phyloP scores from a whole-genome alignment of 2,113 vertebrate genomes.

The Labeo catla region DNA sequence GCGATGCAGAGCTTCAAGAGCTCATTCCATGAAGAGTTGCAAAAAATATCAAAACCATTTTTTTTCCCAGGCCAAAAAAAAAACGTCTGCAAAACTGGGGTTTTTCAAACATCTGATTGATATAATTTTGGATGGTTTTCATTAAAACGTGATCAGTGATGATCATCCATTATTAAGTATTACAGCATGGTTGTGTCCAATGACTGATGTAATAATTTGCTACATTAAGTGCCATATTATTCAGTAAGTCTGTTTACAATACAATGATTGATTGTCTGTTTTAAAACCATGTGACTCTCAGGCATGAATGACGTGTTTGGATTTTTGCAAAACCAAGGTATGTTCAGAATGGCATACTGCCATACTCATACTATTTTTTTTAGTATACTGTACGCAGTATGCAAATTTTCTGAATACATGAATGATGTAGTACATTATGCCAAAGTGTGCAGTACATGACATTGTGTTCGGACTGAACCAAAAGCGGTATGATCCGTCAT shows the following conservation, averaged over 20 bases:
- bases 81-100: neutral
- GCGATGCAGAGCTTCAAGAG: constrained; percentile 80
- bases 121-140: neutral
- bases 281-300: constrained; percentile 38
- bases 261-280: constrained; percentile 35
- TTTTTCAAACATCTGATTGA: neutral
- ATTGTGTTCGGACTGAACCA: neutral
- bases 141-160: neutral
- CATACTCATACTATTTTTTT: neutral
- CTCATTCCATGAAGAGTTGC: constrained; percentile 80
- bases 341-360: constrained; percentile 11
- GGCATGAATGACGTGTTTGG: neutral
- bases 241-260: constrained; percentile 38
- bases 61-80: constrained; percentile 9
- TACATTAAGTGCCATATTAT: constrained; percentile 45
- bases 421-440: neutral
- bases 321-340: neutral
- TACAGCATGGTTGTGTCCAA: constrained; percentile 24
- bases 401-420: neutral
- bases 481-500: neutral
- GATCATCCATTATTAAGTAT: neutral
- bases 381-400: neutral
- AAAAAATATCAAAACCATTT: neutral
- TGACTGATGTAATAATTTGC: neutral
- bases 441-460: neutral